Conservation (phyloP, 1,140 invertebrate genomes). For the Lethrus apterus region DNA sequence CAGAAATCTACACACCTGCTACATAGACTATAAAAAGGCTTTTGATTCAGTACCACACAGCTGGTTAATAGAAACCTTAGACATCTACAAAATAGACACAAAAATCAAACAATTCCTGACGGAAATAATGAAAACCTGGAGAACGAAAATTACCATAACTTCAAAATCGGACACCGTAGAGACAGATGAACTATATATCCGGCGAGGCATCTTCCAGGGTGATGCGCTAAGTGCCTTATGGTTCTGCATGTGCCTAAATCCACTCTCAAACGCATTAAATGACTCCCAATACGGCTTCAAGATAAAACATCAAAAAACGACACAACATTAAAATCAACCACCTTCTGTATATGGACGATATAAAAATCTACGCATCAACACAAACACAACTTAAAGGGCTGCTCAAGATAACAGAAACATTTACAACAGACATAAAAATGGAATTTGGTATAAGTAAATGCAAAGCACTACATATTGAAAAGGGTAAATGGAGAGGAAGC, state of each 20-base stretch:
- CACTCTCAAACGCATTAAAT: background rate
- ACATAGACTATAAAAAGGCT: slow-evolving; percentile 15
- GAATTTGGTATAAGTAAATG: slow-evolving; percentile 20
- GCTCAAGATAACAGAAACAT: slow-evolving; percentile 6
- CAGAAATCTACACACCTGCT: background rate
- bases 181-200: slow-evolving; percentile 18
- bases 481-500: slow-evolving; percentile 9
- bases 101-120: background rate
- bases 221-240: slow-evolving; percentile 24
- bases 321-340: background rate
- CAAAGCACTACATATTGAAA: slow-evolving; percentile 4
- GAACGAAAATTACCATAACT: slow-evolving; percentile 5
- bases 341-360: slow-evolving; percentile 21
- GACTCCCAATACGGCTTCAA: background rate
- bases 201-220: slow-evolving; percentile 25
- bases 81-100: slow-evolving; percentile 8
- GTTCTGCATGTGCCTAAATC: slow-evolving; percentile 17
- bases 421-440: slow-evolving; percentile 16
- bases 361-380: slow-evolving; percentile 15
- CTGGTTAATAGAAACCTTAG: slow-evolving; percentile 9
- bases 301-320: background rate
- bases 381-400: slow-evolving; percentile 11
- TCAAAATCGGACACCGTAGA: slow-evolving; percentile 2
- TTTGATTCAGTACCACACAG: slow-evolving; percentile 17
- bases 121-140: slow-evolving; percentile 6